Evolutionary conservation across 2,888 invertebrate species (phyloP).

Genomic region (Yponomeuta plumbellus): DNA sequence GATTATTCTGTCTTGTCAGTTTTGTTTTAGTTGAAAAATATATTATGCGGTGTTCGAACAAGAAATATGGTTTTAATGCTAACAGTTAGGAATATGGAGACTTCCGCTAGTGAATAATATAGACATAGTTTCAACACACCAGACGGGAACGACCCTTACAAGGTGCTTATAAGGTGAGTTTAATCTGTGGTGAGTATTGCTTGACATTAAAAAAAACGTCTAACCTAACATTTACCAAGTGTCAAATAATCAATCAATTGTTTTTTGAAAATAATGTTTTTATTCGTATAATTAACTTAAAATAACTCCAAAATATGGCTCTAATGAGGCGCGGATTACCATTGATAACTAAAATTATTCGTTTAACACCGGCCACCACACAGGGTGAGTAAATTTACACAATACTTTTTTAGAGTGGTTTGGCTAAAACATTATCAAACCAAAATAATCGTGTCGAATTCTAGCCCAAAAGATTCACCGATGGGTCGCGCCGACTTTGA

Average conservation of each 20-base stretch:
- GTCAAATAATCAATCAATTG: not conserved
- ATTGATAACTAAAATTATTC: slow-evolving; percentile 38
- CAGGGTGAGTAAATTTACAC: slow-evolving; percentile 39
- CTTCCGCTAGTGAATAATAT: too few relatives aligned
- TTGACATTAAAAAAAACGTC: not conserved
- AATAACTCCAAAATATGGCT: slow-evolving; percentile 47
- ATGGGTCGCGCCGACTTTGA: slow-evolving; percentile 83
- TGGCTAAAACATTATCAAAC: not conserved
- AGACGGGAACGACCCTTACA: too few relatives aligned
- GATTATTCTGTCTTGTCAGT: too few relatives aligned
- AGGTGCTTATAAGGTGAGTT: not conserved
- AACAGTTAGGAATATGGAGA: too few relatives aligned
- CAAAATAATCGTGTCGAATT: not conserved
- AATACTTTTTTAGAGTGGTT: not conserved
- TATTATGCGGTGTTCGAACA: too few relatives aligned
- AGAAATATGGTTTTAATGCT: too few relatives aligned
- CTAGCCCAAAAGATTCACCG: slow-evolving; percentile 66
- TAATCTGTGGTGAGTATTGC: not conserved
- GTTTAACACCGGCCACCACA: slow-evolving; percentile 35
- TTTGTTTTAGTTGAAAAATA: too few relatives aligned
- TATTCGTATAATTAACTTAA: not conserved
- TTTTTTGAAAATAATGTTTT: slow-evolving; percentile 7
- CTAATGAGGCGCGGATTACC: slow-evolving; percentile 49
- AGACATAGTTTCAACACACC: too few relatives aligned
- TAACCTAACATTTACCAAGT: slow-evolving; percentile 2